phyloP scores from a whole-genome alignment of 2,113 vertebrate genomes.

The Pica pica region DNA sequence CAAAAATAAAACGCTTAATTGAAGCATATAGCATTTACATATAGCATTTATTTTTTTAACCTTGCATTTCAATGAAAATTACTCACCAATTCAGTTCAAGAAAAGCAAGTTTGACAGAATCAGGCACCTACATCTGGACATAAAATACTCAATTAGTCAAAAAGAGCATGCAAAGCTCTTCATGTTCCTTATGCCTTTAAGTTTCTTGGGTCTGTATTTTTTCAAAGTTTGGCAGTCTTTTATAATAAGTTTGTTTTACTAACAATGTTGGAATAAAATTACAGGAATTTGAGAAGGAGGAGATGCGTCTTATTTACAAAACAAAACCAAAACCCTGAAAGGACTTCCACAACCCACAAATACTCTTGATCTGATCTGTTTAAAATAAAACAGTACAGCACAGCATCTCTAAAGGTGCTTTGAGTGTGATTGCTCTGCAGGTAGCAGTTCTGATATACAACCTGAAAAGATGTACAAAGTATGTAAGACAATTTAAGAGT shows the following conservation, averaged over 20 bases:
- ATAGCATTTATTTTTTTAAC: neutral
- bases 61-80: neutral
- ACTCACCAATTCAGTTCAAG: neutral
- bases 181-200: neutral
- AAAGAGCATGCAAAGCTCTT: neutral
- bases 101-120: neutral
- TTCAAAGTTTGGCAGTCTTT: neutral
- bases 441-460: neutral
- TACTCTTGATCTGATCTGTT: neutral
- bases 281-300: neutral
- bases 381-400: neutral
- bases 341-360: neutral
- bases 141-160: neutral
- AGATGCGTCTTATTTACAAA: neutral
- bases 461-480: neutral
- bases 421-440: neutral
- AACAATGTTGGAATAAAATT: neutral
- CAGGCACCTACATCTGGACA: neutral
- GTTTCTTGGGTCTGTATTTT: neutral
- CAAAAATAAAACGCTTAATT: neutral
- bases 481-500: slow-evolving; percentile 15
- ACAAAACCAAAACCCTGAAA: neutral
- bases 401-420: neutral
- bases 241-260: neutral
- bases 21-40: neutral